A percentile compares a stretch with the other conserved stretches of the same genome.
Conservation (phyloP, 2,888 invertebrate genomes). For the Cerceris rybyensis region DNA sequence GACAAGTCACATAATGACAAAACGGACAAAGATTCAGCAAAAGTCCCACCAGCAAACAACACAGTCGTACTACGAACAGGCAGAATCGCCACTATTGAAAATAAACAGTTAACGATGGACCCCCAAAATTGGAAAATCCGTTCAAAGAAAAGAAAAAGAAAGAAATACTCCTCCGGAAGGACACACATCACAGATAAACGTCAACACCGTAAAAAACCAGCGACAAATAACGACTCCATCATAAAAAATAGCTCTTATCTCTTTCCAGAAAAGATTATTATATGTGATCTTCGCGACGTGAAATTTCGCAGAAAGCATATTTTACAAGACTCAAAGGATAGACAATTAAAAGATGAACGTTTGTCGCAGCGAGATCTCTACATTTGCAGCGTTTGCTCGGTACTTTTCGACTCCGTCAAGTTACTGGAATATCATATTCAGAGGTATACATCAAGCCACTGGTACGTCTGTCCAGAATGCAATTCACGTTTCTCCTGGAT, state of each 20-base stretch:
- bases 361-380: neutral
- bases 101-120: too few species aligned
- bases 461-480: neutral
- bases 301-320: neutral
- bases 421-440: neutral
- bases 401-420: neutral
- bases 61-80: too few species aligned
- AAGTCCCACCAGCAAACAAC: too few species aligned
- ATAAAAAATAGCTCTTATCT: neutral
- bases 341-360: neutral
- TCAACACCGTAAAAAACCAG: neutral
- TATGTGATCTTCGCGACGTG: neutral
- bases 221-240: too few species aligned
- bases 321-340: neutral
- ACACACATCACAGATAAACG: neutral
- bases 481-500: too few species aligned
- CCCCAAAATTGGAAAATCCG: too few species aligned
- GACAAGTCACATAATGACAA: too few species aligned
- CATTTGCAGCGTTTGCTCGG: constrained; percentile 16
- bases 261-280: neutral
- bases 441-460: neutral
- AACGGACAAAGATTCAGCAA: too few species aligned
- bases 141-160: too few species aligned
- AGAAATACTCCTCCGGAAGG: too few species aligned
- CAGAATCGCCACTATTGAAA: too few species aligned